Conservation (phyloP, 1,140 invertebrate species). For the Drosophila serrata region DNA sequence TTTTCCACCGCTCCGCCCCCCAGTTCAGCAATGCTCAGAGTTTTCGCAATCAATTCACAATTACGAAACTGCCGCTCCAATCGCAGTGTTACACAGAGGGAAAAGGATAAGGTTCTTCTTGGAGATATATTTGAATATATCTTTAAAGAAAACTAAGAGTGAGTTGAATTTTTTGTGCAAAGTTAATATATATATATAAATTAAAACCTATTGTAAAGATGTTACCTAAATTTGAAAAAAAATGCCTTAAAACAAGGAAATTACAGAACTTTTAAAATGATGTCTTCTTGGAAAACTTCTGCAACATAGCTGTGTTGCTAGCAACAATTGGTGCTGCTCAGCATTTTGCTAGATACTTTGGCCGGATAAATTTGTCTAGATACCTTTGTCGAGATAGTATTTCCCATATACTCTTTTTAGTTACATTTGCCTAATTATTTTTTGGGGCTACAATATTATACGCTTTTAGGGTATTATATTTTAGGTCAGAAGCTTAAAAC, state of each 20-base stretch:
- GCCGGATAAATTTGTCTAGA: not conserved
- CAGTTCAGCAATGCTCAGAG: constrained; percentile 15
- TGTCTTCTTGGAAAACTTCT: too few relatives aligned
- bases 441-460: too few relatives aligned
- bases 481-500: too few relatives aligned
- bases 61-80: constrained; percentile 53
- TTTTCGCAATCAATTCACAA: constrained; percentile 79
- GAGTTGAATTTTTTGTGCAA: too few relatives aligned
- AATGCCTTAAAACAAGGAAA: not conserved
- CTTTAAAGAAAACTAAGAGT: too few relatives aligned
- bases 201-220: not conserved
- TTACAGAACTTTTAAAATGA: not conserved
- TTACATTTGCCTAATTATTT: not conserved
- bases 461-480: too few relatives aligned
- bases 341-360: not conserved
- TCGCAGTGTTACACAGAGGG: not conserved
- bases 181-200: not conserved
- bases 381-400: too few relatives aligned
- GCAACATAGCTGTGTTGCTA: not conserved
- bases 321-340: not conserved
- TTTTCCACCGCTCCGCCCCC: not conserved
- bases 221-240: not conserved
- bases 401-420: too few relatives aligned
- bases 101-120: not conserved
- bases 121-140: not conserved